phyloP scores from a whole-genome alignment of 2,888 invertebrate species.

The Melitaea athalia region DNA sequence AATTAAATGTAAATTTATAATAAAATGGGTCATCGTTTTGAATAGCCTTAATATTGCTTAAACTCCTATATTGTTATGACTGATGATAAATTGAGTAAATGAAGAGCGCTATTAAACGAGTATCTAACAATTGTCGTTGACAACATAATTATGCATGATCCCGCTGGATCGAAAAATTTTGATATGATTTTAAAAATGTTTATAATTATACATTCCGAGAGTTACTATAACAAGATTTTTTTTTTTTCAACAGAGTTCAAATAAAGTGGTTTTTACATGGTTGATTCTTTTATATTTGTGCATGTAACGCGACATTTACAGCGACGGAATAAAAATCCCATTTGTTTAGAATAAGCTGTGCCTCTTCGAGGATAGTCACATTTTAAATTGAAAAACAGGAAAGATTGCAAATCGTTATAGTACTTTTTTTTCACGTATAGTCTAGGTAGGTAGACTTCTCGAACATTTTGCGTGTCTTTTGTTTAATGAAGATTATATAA shows the following conservation, averaged over 20 bases:
- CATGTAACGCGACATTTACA: too few species aligned
- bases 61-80: neutral
- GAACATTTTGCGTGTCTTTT: too few species aligned
- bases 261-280: neutral
- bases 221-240: neutral
- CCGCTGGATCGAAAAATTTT: too few species aligned
- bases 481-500: too few species aligned
- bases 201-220: neutral
- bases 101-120: conserved; percentile 2
- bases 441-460: too few species aligned
- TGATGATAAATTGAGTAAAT: conserved; percentile 4
- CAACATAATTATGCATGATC: neutral
- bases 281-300: neutral
- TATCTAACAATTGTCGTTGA: neutral
- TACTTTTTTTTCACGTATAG: too few species aligned
- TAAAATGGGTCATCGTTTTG: conserved; percentile 17
- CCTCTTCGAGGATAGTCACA: too few species aligned
- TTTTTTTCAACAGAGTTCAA: neutral
- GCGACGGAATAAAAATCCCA: too few species aligned
- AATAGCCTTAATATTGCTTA: conserved; percentile 14
- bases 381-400: too few species aligned
- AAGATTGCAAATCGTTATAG: too few species aligned
- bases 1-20: conserved; percentile 13
- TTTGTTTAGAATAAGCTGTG: too few species aligned
- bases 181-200: too few species aligned